Evolutionary conservation across 2,888 invertebrate species (phyloP).

Genomic region (Abrostola tripartita): DNA sequence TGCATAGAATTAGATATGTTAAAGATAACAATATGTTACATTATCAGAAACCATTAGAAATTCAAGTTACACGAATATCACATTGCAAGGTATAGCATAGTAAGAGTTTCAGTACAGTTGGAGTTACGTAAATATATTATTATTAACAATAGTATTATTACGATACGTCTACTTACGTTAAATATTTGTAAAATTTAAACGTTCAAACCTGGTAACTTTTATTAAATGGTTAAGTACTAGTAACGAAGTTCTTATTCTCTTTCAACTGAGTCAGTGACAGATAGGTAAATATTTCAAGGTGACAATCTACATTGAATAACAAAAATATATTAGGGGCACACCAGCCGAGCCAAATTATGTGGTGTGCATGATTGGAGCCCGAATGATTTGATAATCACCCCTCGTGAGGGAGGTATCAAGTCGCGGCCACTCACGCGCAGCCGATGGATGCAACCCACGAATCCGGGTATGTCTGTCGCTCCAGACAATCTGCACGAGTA

Average conservation of each 20-base stretch:
- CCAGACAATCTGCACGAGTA: conserved; percentile 90
- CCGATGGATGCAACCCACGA: conserved; percentile 95
- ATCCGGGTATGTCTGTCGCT: conserved; percentile 91
- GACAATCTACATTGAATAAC: neutral
- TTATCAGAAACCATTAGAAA: conserved; percentile 59
- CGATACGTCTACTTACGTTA: conserved; percentile 32
- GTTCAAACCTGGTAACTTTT: neutral
- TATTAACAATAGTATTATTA: conserved; percentile 18
- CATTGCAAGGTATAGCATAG: conserved; percentile 62
- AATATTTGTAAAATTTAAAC: conserved; percentile 25
- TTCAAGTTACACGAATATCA: conserved; percentile 70
- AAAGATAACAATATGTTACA: conserved; percentile 66
- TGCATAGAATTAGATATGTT: conserved; percentile 75
- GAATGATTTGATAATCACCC: conserved; percentile 75
- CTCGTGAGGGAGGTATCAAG: conserved; percentile 87
- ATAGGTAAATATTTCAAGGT: no score
- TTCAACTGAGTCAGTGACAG: no score
- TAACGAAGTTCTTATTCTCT: conserved; percentile 15
- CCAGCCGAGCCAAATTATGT: conserved; percentile 78
- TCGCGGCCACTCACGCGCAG: conserved; percentile 90
- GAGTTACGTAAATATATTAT: conserved; percentile 32
- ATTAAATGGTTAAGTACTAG: conserved; percentile 10
- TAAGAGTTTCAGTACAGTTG: conserved; percentile 61
- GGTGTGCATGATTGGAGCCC: conserved; percentile 81
- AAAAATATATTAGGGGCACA: conserved; percentile 70